Evolutionary conservation across 1,140 invertebrate species (phyloP).

Genomic region (Drosophila gunungcola): DNA sequence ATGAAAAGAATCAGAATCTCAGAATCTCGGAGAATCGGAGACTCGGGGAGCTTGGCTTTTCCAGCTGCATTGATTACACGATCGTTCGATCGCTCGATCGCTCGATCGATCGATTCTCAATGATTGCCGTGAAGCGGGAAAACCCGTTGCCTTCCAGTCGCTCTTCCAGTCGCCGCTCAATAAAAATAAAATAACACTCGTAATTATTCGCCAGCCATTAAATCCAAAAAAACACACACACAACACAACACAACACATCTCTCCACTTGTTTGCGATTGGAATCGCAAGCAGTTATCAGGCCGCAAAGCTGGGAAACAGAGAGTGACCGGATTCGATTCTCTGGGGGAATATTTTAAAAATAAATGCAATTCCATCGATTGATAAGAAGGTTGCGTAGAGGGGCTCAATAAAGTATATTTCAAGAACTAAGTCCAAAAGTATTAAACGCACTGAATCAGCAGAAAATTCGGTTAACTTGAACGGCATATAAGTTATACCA

Average conservation of each 20-base stretch:
- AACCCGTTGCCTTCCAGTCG: slow-evolving; percentile 45
- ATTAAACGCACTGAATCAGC: too few relatives aligned
- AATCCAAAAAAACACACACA: not conserved
- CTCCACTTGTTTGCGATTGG: slow-evolving; percentile 6
- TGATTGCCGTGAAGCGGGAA: slow-evolving; percentile 39
- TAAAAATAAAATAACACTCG: slow-evolving; percentile 16
- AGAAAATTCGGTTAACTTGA: too few relatives aligned
- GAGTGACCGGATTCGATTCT: slow-evolving; percentile 1
- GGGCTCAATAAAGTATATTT: not conserved
- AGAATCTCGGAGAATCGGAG: not conserved
- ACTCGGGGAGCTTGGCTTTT: slow-evolving; percentile 33
- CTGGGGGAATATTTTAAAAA: slow-evolving; percentile 11
- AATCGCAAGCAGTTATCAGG: slow-evolving; percentile 23
- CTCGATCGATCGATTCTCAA: slow-evolving; percentile 18
- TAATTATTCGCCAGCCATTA: slow-evolving; percentile 21
- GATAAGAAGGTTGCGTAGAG: not conserved
- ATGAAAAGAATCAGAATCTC: too few relatives aligned
- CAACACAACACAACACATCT: not conserved
- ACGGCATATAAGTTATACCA: too few relatives aligned
- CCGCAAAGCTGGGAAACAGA: slow-evolving; percentile 8
- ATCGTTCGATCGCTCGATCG: slow-evolving; percentile 3
- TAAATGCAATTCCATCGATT: not conserved
- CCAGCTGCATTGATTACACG: slow-evolving; percentile 8
- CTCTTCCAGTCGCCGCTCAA: slow-evolving; percentile 9
- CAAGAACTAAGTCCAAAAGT: not conserved